phyloP scores from a whole-genome alignment of 2,888 invertebrate genomes.

The Apamea monoglypha region DNA sequence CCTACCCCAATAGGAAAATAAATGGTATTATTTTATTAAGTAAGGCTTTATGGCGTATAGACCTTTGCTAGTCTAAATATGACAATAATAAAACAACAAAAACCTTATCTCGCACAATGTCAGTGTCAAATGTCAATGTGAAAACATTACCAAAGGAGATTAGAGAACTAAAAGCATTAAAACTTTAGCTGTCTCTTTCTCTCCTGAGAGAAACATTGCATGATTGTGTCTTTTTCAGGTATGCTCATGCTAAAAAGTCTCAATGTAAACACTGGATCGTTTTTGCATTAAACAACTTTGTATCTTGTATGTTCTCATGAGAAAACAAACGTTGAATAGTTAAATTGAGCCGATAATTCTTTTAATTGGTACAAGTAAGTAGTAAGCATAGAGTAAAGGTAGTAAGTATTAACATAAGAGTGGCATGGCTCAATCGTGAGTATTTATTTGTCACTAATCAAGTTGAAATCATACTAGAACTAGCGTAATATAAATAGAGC shows the following conservation, averaged over 20 bases:
- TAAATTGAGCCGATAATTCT: not conserved
- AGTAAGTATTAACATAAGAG: conserved; percentile 16
- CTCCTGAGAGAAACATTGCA: rapidly evolving
- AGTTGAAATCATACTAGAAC: not conserved
- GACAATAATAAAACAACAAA: not conserved
- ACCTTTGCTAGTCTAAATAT: no score
- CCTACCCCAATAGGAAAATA: not conserved
- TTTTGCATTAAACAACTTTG: conserved; percentile 20
- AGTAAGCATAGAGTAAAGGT: conserved; percentile 30
- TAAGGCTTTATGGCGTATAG: not conserved
- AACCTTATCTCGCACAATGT: not conserved
- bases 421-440: conserved; percentile 46
- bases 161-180: not conserved
- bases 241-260: not conserved
- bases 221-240: not conserved
- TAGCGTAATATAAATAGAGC: not conserved
- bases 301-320: conserved; percentile 23
- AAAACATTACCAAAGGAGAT: rapidly evolving
- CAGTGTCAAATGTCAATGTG: conserved; percentile 25
- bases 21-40: not conserved
- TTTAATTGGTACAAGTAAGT: conserved; percentile 24
- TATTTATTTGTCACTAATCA: conserved; percentile 17
- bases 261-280: not conserved
- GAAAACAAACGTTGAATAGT: conserved; percentile 31
- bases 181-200: conserved; percentile 19